Base-by-base conservation (phyloP, 1,140 invertebrate genomes). In the Bombus vancouverensis region DNA sequence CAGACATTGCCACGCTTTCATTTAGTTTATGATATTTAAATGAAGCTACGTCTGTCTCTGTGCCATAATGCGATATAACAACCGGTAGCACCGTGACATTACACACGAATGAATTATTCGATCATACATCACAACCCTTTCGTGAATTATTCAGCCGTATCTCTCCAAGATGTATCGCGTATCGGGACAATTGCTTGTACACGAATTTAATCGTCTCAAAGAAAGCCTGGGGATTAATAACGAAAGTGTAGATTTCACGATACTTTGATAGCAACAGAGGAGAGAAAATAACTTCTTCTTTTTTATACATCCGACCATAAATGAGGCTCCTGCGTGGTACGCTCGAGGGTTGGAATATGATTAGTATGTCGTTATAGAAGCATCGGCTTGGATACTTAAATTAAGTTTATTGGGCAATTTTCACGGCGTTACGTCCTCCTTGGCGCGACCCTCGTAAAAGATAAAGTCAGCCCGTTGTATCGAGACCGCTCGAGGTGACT, bases 341-440 rank as follows among this genome's bases (percentile, higher is more conserved):
- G 75, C 77, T 39, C 82, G 77, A 87, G 84, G 83, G 83, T 88
- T 85, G 83, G 84, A 92, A 92, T 92, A 92, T 90, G 91, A 92
- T 92, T 92, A 92, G 91, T 92, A 91, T 92, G 87, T 91, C 88
- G 85, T 92, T 91, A 81, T 81, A 88, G 78, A 90, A 84, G 85
- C 81, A 86, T 92, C 88, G 84, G 83, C 73, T 87, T 53, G 86
- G 89, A 89, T 87, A 87, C 82, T 92, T 90, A 92, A 93, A 92
- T 93, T 92, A 91, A 92, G 90, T 92, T 93, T 93, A 93, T 93
- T 89, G 91, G 81, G 90, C 92, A 93, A 91, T 93, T 93, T 90
- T 92, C 91, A 89, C 87, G 84, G 89, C 89, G 85, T 91, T 90
- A 89, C 85, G 87, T 90, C 73, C 83, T 87, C 73, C 71, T 85